These are phyloP conservation scores for Numenius phaeopus DNA, from an alignment of 2,797 vertebrate genomes.

Conservation along the genomic window DNA sequence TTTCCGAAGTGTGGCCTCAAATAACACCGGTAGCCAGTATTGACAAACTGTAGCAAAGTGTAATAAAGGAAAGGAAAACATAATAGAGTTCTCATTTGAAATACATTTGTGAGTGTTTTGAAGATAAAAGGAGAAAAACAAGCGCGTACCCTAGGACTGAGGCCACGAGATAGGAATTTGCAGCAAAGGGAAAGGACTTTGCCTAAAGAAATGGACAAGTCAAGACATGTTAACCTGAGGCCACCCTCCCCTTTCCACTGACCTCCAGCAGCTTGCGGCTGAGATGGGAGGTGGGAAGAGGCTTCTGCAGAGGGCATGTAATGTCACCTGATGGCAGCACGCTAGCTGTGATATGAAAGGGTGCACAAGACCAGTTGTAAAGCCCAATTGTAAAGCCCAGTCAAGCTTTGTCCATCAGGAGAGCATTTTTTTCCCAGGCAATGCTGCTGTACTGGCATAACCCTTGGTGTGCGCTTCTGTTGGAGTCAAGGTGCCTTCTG, in stretches of 20 bases:
- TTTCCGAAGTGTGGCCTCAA: conserved; percentile 61
- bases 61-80: conserved; percentile 72
- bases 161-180: conserved; percentile 36
- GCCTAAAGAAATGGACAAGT: conserved; percentile 29
- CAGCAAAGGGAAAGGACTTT: conserved; percentile 19
- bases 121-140: conserved; percentile 68
- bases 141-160: background rate
- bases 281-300: background rate
- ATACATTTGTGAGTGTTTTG: conserved; percentile 60
- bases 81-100: conserved; percentile 59
- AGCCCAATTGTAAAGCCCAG: background rate
- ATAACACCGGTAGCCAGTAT: conserved; percentile 71
- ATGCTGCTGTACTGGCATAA: background rate
- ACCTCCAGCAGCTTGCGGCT: background rate
- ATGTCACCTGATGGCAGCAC: background rate
- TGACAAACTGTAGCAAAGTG: conserved; percentile 54
- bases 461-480: background rate
- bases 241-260: background rate
- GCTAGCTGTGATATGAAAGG: background rate
- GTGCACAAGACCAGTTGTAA: background rate
- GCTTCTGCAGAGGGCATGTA: background rate
- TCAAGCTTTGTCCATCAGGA: background rate
- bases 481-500: background rate
- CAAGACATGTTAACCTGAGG: conserved; percentile 5
- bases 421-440: background rate